Base-by-base conservation (phyloP, 2,888 invertebrate species). In the Machimus atricapillus region DNA sequence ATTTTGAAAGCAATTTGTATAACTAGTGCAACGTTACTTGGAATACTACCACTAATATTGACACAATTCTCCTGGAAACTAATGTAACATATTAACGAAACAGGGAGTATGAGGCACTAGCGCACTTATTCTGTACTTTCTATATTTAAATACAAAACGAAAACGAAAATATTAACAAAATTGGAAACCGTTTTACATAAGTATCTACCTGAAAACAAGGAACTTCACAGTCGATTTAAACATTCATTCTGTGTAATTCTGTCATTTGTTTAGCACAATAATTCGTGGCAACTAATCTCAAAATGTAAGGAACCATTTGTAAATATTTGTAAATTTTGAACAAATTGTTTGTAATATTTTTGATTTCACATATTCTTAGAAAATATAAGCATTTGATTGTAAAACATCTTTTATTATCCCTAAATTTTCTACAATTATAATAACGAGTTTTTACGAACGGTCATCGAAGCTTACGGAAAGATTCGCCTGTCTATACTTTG, bases 311-410 rank as follows among this genome's bases (percentile, higher is more conserved):
- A 85, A 66, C 66, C 43, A 46, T 46, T 66, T 85, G 85, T 85
- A 85, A 74, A 85, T 85, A 85, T 46, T 85, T 85, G 85, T 85
- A 85, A 40, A 85, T 85, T 85, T 85, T 43, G 74, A 85, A 56
- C 8, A 73, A 73, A 85, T 85, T 85, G 46, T 85, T 85, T 85
- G 85, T 85, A 85, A 85, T 85, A 85, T 85, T 85, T 85, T 85
- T 85, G 85, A 74, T 85, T 85, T 85, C 74, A 85, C 73, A 85
- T 43, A 74, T 85, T 85, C 73, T 74, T 74, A 46, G 85, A 85
- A 74, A 85, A 85, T 85, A 85, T 85, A 85, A 74, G 85, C 85
- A 85, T 85, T 85, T 85, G 85, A 85, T 85, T 85, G 85, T 85
- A 85, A 16, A 85, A 66, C 14, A 7, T 73, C 16, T 83, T 73